These are phyloP conservation scores for Pachyuromys duprasi DNA, from an alignment of 2,797 vertebrate species.

Conservation along the genomic window DNA sequence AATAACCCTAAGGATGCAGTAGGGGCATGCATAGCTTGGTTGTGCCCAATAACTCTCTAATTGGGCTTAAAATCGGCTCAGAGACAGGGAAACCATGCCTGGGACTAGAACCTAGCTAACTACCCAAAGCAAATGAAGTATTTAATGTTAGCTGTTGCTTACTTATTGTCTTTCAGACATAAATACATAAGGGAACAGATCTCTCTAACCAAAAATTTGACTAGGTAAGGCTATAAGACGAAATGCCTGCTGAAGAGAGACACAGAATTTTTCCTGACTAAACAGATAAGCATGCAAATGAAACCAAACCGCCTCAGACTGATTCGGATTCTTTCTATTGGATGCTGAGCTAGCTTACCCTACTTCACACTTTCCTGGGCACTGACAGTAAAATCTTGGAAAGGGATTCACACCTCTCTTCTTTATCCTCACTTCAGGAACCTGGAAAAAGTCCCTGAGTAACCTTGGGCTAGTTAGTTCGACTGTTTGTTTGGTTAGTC, in stretches of 20 bases:
- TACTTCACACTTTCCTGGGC: background rate
- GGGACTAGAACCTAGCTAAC: background rate
- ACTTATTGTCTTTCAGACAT: background rate
- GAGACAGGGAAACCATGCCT: background rate
- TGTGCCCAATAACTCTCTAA: background rate
- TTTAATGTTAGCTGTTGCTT: background rate
- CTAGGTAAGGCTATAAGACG: background rate
- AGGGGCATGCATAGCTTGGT: background rate
- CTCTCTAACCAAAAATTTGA: background rate
- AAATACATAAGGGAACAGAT: background rate
- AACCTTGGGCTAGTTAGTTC: background rate
- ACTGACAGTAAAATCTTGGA: background rate
- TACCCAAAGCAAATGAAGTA: background rate
- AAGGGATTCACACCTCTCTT: background rate
- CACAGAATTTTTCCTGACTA: background rate
- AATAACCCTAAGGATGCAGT: background rate
- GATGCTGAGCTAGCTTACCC: background rate
- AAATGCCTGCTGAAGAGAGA: background rate
- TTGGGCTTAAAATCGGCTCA: background rate
- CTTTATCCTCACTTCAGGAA: constrained; percentile 22
- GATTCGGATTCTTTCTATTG: background rate
- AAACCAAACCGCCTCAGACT: background rate
- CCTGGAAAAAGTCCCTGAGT: background rate
- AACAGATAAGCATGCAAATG: background rate
- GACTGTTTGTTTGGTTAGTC: background rate